Evolutionary conservation across 2,888 invertebrate species (phyloP).

Genomic region (Aelia acuminata): DNA sequence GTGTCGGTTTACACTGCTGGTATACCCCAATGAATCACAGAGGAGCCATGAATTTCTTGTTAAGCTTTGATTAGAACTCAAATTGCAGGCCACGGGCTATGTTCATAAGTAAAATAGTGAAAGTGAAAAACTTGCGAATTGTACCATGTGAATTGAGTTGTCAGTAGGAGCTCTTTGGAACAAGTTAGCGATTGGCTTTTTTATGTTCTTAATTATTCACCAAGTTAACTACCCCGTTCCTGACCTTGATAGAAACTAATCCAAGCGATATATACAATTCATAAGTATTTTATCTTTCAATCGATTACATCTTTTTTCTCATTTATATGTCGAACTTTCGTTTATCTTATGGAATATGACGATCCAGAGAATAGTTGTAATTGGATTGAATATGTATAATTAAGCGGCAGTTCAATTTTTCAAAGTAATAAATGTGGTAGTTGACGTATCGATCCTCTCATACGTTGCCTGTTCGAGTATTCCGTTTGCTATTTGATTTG

Average conservation of each 20-base stretch:
- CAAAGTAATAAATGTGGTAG: background rate
- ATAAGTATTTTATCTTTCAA: background rate
- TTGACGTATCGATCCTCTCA: background rate
- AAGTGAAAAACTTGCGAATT: background rate
- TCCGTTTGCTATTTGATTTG: conserved; percentile 3
- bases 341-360: background rate
- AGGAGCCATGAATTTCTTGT: background rate
- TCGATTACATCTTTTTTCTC: background rate
- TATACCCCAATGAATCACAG: background rate
- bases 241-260: background rate
- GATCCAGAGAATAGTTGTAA: background rate
- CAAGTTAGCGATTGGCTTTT: background rate
- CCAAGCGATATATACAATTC: background rate
- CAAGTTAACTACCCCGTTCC: background rate
- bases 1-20: background rate
- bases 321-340: background rate
- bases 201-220: background rate
- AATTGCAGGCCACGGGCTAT: background rate
- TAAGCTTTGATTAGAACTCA: background rate
- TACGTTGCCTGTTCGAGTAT: background rate
- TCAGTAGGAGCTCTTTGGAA: too few relatives aligned
- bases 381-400: background rate
- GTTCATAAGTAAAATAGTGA: background rate
- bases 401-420: background rate
- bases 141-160: background rate